A percentile compares a stretch with the other conserved stretches of the same genome.
Evolutionary conservation across 1,140 invertebrate genomes (phyloP).

Genomic region (Sweltsa coloradensis): DNA sequence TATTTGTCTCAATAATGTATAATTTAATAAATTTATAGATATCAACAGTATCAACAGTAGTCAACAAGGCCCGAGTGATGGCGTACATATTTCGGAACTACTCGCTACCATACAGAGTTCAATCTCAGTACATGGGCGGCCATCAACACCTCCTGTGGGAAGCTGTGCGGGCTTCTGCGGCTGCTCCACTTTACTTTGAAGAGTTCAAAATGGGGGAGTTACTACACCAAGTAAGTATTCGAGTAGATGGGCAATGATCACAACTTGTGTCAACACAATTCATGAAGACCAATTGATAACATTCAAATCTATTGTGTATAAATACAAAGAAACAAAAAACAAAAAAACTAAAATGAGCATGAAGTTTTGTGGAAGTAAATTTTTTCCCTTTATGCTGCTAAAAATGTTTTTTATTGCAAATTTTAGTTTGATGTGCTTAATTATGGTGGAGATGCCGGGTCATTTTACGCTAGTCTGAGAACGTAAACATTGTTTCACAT

Average conservation of each 20-base stretch:
- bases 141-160: conserved; percentile 70
- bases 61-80: conserved; percentile 63
- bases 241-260: too few relatives aligned
- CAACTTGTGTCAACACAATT: too few relatives aligned
- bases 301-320: conserved; percentile 1
- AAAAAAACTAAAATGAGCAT: background rate
- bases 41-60: conserved; percentile 64
- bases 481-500: too few relatives aligned
- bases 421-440: too few relatives aligned
- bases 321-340: background rate
- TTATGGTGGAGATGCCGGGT: too few relatives aligned
- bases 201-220: conserved; percentile 64
- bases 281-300: too few relatives aligned
- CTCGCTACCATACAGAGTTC: conserved; percentile 55
- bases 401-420: too few relatives aligned
- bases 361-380: background rate
- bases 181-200: conserved; percentile 87
- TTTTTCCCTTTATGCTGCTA: too few relatives aligned
- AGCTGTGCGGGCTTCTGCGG: conserved; percentile 78
- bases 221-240: conserved; percentile 68
- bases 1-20: too few relatives aligned
- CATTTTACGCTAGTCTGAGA: too few relatives aligned
- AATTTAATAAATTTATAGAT: too few relatives aligned
- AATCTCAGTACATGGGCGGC: conserved; percentile 69
- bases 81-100: conserved; percentile 90